Percentiles rank a stretch among this genome's conserved stretches.
phyloP scores from a whole-genome alignment of 2,113 vertebrate species.

The Rhombomys opimus region DNA sequence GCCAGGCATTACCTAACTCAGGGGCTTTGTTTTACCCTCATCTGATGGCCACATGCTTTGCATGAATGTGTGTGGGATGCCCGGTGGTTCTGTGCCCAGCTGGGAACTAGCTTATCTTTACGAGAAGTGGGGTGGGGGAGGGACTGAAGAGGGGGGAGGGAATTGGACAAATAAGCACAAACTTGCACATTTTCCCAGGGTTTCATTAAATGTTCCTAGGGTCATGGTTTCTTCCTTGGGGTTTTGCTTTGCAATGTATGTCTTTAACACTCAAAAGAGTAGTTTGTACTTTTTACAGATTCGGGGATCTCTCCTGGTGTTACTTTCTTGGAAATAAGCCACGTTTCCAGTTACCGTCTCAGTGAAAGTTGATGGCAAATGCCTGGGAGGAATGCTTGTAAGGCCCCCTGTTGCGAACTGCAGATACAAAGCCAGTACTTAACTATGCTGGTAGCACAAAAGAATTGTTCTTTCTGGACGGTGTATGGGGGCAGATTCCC shows the following conservation, averaged over 20 bases:
- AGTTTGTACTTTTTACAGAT: neutral
- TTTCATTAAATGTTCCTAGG: neutral
- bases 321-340: neutral
- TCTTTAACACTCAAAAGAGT: neutral
- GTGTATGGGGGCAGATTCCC: neutral
- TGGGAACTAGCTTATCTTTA: neutral
- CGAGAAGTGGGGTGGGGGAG: neutral
- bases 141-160: neutral
- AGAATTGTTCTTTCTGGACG: neutral
- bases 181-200: neutral
- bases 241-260: neutral
- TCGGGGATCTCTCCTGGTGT: neutral
- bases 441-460: neutral
- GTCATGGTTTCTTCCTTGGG: neutral
- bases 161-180: neutral
- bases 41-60: neutral
- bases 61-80: neutral
- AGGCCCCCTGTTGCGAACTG: neutral
- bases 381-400: neutral
- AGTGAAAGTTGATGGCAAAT: neutral
- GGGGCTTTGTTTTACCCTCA: neutral
- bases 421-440: neutral
- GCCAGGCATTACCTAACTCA: rapidly evolving
- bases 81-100: neutral
- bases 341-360: neutral